phyloP scores from a whole-genome alignment of 1,140 invertebrate species.

The Heliothis virescens region DNA sequence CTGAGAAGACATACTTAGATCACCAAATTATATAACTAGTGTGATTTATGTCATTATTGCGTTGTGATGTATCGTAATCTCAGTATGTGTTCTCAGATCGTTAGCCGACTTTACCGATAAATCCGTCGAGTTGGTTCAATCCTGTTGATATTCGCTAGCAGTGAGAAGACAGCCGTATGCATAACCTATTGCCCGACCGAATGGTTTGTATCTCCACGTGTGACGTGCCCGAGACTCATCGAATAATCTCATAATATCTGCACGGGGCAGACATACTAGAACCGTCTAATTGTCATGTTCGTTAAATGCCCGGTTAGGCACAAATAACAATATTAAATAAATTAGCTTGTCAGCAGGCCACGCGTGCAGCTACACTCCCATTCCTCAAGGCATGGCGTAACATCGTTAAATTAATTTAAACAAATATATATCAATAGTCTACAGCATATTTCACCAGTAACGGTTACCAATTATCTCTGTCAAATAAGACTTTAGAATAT shows the following conservation, averaged over 20 bases:
- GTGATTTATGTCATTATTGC: neutral
- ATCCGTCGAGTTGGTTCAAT: neutral
- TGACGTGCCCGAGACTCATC: neutral
- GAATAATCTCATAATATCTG: neutral
- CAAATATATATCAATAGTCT: conserved; percentile 33
- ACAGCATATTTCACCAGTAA: conserved; percentile 25
- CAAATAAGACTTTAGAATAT: conserved; percentile 41
- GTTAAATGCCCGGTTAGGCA: neutral
- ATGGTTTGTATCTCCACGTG: conserved; percentile 3
- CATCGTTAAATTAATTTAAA: conserved; percentile 26
- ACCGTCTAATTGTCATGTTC: neutral
- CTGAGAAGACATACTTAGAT: conserved; percentile 24
- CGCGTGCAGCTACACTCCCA: conserved; percentile 7
- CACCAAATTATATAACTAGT: neutral
- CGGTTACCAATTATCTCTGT: conserved; percentile 35
- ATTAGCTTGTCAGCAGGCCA: neutral
- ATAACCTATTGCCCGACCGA: conserved; percentile 28
- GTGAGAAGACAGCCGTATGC: conserved; percentile 53
- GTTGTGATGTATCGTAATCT: neutral
- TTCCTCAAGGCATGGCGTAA: conserved; percentile 22
- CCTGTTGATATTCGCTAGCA: conserved; percentile 49
- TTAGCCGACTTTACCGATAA: conserved; percentile 1
- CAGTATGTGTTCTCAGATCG: conserved; percentile 29
- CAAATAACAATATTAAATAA: neutral
- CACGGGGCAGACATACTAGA: neutral